These are phyloP conservation scores for Apamea anceps DNA, from an alignment of 2,888 invertebrate genomes.

Conservation along the genomic window DNA sequence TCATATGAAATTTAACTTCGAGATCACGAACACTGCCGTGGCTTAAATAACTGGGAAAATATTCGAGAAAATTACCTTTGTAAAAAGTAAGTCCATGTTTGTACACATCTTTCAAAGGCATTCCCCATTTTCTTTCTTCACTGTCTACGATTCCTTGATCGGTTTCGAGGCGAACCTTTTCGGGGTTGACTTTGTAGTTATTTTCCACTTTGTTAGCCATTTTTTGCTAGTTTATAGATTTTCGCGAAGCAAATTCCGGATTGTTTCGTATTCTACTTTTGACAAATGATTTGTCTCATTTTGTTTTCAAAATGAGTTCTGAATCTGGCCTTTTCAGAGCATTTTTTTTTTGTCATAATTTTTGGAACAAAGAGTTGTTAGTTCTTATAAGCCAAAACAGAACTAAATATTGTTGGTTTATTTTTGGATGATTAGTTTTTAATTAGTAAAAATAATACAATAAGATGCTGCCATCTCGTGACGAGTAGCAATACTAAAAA, in stretches of 20 bases:
- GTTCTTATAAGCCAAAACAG: fast-evolving
- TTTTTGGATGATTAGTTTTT: too few relatives aligned
- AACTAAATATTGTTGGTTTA: neutral
- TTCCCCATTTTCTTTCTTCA: slow-evolving; percentile 91
- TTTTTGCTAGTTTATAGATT: slow-evolving; percentile 60
- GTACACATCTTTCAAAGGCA: slow-evolving; percentile 95
- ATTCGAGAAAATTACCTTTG: slow-evolving; percentile 93
- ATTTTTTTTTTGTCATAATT: neutral
- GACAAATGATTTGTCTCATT: slow-evolving; percentile 41
- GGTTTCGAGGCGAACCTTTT: slow-evolving; percentile 86
- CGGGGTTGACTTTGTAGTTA: slow-evolving; percentile 80
- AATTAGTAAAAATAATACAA: neutral
- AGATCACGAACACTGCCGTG: neutral
- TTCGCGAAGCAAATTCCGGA: slow-evolving; percentile 54
- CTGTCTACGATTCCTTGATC: slow-evolving; percentile 88
- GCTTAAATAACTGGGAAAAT: slow-evolving; percentile 3
- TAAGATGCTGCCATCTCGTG: slow-evolving; percentile 33
- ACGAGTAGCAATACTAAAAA: slow-evolving; percentile 27
- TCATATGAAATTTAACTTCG: slow-evolving; percentile 5
- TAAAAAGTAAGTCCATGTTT: slow-evolving; percentile 97
- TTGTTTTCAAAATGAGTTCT: slow-evolving; percentile 33
- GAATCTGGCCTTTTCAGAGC: slow-evolving; percentile 42
- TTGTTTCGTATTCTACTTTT: slow-evolving; percentile 56
- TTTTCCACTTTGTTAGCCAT: slow-evolving; percentile 80
- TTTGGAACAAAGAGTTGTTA: neutral